Percentiles rank a stretch among this genome's conserved stretches.
Evolutionary conservation across 2,797 vertebrate genomes (phyloP).

Genomic region (Macropus fuliginosus): DNA sequence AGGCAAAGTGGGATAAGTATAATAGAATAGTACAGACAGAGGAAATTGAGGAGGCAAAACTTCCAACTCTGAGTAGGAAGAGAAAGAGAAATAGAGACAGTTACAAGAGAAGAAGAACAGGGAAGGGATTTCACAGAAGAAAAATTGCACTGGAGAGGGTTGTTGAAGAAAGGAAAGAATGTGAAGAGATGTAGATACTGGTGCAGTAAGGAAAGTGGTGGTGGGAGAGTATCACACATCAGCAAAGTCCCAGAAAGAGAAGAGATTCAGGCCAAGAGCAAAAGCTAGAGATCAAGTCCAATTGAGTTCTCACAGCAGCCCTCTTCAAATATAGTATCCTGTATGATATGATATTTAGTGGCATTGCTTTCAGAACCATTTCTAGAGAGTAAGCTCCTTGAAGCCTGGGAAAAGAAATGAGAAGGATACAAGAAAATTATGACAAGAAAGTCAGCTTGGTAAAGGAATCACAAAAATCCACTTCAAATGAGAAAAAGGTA

Average conservation of each 20-base stretch:
- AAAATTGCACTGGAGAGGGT: not conserved
- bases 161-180: not conserved
- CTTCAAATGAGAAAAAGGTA: too few relatives aligned
- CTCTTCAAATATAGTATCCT: too few relatives aligned
- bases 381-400: too few relatives aligned
- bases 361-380: too few relatives aligned
- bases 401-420: too few relatives aligned
- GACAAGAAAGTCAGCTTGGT: too few relatives aligned
- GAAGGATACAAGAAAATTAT: too few relatives aligned
- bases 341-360: too few relatives aligned
- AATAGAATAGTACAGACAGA: not conserved
- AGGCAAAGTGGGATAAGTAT: not conserved
- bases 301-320: too few relatives aligned
- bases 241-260: not conserved
- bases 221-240: too few relatives aligned
- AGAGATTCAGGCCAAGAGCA: not conserved
- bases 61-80: not conserved
- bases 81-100: not conserved
- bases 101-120: not conserved
- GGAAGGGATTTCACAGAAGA: not conserved
- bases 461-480: too few relatives aligned
- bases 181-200: not conserved
- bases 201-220: not conserved
- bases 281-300: too few relatives aligned
- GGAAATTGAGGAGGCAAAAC: not conserved